Evolutionary conservation across 2,113 vertebrate species (phyloP), one percentile per base, ranked within the genome.

Genomic region (Xiphias gladius): DNA sequence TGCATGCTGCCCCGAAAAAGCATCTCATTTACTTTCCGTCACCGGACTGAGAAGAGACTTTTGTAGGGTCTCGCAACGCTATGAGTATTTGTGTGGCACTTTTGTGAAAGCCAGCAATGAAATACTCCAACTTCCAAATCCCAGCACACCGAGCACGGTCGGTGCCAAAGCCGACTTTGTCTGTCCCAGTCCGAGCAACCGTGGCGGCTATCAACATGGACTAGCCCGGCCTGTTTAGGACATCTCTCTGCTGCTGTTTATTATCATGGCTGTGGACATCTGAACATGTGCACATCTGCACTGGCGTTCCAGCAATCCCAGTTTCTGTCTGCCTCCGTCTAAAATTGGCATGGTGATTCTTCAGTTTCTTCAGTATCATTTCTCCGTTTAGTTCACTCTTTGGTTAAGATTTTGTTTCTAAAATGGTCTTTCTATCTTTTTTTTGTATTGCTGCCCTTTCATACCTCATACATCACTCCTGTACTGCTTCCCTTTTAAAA

Each of bases 141-240:
- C 20, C 17, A 20, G 5, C 43, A 48, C 73, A 20, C 57, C 17
- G 22, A 67, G 73, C 73, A n/a, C 57, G 30, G 63, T 67, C 43
- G 70, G 32, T 86, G 86, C 83, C 83, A 91, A 76, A 77, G 77
- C 64, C 76, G 85, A 84, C 73, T 71, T 76, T 81, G 82, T 79
- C 82, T 43, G 39, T 79, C 71, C 80, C 76, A 65, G 52, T 72
- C 70, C 77, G 87, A 69, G 79, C 69, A 81, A 88, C 88, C 91
- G 76, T 70, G 71, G 78, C 83, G 72, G 76, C 84, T 37, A 35
- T 67, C 61, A 43, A 17, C 58, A 67, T 32, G 65, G 75, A 69
- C 72, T 68, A 20, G 37, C 59, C 39, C 28, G 7, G 67, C 20
- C 85, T 86, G 61, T 72, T 84, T 30, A 50, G 71, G 66, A 71